Percentiles rank a stretch among this genome's conserved stretches.
phyloP scores from a whole-genome alignment of 2,888 invertebrate species.

The Lithophane ornitopus region DNA sequence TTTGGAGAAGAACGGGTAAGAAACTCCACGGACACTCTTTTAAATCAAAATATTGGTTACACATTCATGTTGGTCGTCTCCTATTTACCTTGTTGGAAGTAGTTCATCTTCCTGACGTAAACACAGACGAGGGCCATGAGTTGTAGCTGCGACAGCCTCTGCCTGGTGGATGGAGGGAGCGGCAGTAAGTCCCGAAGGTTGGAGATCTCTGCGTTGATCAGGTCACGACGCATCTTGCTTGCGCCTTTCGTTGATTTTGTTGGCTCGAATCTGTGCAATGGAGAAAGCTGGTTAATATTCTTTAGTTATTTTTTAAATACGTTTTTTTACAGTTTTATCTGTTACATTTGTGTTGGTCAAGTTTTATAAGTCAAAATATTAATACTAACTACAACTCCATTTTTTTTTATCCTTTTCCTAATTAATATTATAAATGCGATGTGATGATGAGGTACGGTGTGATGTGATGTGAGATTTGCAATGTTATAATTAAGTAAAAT shows the following conservation, averaged over 20 bases:
- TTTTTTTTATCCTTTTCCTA: no score
- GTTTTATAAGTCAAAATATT: no score
- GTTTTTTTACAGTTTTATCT: background rate
- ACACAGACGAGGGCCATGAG: constrained; percentile 99
- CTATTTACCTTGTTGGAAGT: constrained; percentile 94
- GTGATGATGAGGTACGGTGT: no score
- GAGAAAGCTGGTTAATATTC: background rate
- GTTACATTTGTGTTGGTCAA: no score
- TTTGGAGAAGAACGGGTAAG: no score
- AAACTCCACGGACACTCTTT: no score
- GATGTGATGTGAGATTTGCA: no score
- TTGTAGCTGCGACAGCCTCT: constrained; percentile 98
- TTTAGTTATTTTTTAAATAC: background rate
- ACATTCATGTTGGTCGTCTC: background rate
- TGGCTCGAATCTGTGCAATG: constrained; percentile 94
- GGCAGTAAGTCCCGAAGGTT: constrained; percentile 98
- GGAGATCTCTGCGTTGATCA: constrained; percentile 99
- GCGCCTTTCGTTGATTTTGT: constrained; percentile 99
- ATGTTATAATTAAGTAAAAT: no score
- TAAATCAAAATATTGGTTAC: no score
- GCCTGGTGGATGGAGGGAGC: constrained; percentile 98
- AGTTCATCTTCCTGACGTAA: constrained; percentile 99
- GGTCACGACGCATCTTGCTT: constrained; percentile 99
- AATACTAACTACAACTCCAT: no score
- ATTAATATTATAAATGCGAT: no score